Percentiles rank a stretch among this genome's conserved stretches.
These are phyloP conservation scores for Argyrosomus japonicus DNA, from an alignment of 2,113 vertebrate species.

Conservation along the genomic window DNA sequence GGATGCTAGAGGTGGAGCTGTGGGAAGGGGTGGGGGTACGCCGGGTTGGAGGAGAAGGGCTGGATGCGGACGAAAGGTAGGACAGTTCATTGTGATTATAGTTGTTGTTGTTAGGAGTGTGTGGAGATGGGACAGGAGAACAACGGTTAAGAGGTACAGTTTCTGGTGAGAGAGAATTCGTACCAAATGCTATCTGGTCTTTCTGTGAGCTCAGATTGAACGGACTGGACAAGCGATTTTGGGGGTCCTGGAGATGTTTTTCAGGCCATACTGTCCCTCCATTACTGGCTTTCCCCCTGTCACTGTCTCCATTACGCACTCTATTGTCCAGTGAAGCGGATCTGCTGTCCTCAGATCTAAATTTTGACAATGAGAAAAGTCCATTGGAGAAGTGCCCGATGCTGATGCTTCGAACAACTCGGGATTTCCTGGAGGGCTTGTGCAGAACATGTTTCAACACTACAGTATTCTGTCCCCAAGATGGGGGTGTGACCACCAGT, in stretches of 20 bases:
- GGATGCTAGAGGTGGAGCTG: slow-evolving; percentile 76
- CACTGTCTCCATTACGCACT: slow-evolving; percentile 50
- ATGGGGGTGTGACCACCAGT: slow-evolving; percentile 67
- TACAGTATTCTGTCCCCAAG: slow-evolving; percentile 31
- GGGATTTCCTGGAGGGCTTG: slow-evolving; percentile 79
- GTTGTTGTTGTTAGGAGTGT: slow-evolving; percentile 51
- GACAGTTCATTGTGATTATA: slow-evolving; percentile 53
- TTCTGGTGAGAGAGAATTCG: slow-evolving; percentile 27
- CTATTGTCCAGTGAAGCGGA: slow-evolving; percentile 71
- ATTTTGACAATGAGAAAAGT: slow-evolving; percentile 75
- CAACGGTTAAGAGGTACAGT: neutral
- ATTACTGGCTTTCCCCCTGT: slow-evolving; percentile 38
- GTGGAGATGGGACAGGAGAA: slow-evolving; percentile 27
- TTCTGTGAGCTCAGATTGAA: slow-evolving; percentile 68
- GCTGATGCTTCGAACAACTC: slow-evolving; percentile 85
- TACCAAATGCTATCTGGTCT: slow-evolving; percentile 72
- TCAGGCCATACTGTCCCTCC: slow-evolving; percentile 55
- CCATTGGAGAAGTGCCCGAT: slow-evolving; percentile 77
- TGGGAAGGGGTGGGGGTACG: slow-evolving; percentile 66
- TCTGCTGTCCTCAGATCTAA: slow-evolving; percentile 71
- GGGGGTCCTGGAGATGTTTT: slow-evolving; percentile 43
- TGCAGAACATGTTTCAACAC: slow-evolving; percentile 81
- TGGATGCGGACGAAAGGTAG: slow-evolving; percentile 43
- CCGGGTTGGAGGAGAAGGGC: slow-evolving; percentile 56
- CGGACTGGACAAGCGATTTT: slow-evolving; percentile 54